phyloP scores from a whole-genome alignment of 2,797 vertebrate genomes.

The Cyprinodon diabolis region DNA sequence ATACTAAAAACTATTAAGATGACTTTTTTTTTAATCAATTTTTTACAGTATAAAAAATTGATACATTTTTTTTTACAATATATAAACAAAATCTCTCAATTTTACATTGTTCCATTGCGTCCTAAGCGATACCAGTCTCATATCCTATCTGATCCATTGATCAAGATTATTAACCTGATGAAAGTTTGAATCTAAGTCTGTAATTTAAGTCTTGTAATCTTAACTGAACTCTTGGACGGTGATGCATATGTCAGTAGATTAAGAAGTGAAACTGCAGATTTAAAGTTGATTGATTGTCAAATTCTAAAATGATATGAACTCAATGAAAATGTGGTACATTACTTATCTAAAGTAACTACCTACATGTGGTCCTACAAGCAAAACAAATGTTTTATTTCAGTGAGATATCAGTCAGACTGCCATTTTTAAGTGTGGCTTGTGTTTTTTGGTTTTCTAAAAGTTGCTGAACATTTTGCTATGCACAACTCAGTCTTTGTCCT shows the following conservation, averaged over 20 bases:
- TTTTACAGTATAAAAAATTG: no score
- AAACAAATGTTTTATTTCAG: background rate
- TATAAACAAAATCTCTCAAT: no score
- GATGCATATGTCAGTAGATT: background rate
- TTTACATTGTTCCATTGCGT: background rate
- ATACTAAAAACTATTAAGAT: background rate
- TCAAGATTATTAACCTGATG: no score
- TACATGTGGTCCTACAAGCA: background rate
- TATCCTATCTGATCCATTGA: background rate
- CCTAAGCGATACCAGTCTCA: background rate
- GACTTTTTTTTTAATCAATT: background rate
- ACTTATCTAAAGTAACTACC: background rate
- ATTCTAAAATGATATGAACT: no score
- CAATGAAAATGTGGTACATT: background rate
- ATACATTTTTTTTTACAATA: no score
- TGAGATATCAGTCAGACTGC: background rate
- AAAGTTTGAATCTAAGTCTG: no score
- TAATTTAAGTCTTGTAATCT: background rate
- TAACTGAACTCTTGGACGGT: background rate
- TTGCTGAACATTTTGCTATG: constrained; percentile 8
- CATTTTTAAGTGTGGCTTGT: background rate
- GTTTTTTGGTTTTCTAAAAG: constrained; percentile 5
- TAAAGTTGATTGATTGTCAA: background rate
- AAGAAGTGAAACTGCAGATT: background rate
- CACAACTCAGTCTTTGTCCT: constrained; percentile 25